phyloP scores from a whole-genome alignment of 2,113 vertebrate genomes.

The Calonectris borealis region DNA sequence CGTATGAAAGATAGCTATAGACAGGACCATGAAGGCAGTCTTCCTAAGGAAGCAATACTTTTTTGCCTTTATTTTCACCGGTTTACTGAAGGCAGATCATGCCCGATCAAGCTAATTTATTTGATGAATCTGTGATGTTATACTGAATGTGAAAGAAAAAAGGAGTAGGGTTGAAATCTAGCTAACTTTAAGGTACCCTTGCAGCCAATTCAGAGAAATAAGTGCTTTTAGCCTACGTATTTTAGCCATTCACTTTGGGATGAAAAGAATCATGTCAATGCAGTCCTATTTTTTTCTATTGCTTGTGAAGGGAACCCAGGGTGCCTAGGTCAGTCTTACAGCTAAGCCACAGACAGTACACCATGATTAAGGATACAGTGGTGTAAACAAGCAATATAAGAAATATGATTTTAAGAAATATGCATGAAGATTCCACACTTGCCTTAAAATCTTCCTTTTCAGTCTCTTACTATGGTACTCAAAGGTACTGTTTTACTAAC shows the following conservation, averaged over 20 bases:
- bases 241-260: neutral
- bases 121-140: neutral
- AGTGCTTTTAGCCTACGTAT: neutral
- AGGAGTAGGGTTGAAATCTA: neutral
- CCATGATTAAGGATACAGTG: neutral
- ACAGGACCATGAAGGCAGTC: neutral
- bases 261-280: neutral
- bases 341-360: neutral
- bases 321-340: neutral
- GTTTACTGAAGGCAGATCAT: neutral
- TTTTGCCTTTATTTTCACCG: neutral
- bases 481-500: neutral
- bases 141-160: neutral
- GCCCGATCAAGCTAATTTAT: neutral
- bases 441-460: neutral
- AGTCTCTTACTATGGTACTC: neutral
- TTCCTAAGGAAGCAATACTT: neutral
- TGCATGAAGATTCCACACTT: neutral
- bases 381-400: neutral
- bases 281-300: neutral
- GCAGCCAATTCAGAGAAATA: neutral
- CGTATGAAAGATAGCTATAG: neutral
- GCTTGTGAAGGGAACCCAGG: accelerated
- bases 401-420: neutral
- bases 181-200: neutral